Conservation (phyloP, 2,888 invertebrate genomes). For the Epistrophe grossulariae region DNA sequence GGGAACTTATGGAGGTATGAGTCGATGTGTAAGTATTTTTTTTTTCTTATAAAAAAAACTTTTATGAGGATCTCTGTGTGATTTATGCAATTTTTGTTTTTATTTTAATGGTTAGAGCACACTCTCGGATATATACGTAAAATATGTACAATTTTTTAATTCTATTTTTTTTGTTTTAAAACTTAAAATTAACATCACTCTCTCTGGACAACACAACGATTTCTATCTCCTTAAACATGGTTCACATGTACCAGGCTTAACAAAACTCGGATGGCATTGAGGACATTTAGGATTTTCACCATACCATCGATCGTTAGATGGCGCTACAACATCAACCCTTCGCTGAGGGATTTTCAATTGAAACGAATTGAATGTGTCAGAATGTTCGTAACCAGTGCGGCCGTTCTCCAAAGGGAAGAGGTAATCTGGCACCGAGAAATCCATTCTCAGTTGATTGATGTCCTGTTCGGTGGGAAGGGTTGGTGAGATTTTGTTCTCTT, state of each 20-base stretch:
- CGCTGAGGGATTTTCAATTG: conserved; percentile 85
- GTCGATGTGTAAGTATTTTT: conserved; percentile 49
- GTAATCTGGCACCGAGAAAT: conserved; percentile 87
- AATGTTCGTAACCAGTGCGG: conserved; percentile 86
- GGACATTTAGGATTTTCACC: conserved; percentile 87
- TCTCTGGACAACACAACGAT: neutral
- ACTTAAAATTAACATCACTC: conserved; percentile 53
- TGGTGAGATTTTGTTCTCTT: conserved; percentile 56
- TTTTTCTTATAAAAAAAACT: conserved; percentile 15
- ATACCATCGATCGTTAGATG: conserved; percentile 82
- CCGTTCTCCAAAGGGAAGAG: conserved; percentile 86
- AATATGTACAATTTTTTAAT: conserved; percentile 54
- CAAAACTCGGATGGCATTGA: conserved; percentile 87
- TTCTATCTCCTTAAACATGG: conserved; percentile 86
- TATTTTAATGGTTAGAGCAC: conserved; percentile 35
- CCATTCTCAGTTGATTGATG: conserved; percentile 86
- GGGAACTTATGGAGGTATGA: conserved; percentile 73
- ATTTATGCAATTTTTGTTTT: conserved; percentile 2
- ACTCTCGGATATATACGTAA: conserved; percentile 47
- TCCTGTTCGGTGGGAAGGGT: conserved; percentile 77
- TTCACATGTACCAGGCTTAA: conserved; percentile 87
- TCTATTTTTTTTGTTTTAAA: conserved; percentile 31
- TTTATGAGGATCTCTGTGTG: conserved; percentile 51
- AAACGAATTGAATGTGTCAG: conserved; percentile 86
- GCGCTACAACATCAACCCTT: conserved; percentile 77